A percentile compares a stretch with the other conserved stretches of the same genome.
These are phyloP conservation scores for Magallana gigas DNA, from an alignment of 1,140 invertebrate species.

Conservation along the genomic window DNA sequence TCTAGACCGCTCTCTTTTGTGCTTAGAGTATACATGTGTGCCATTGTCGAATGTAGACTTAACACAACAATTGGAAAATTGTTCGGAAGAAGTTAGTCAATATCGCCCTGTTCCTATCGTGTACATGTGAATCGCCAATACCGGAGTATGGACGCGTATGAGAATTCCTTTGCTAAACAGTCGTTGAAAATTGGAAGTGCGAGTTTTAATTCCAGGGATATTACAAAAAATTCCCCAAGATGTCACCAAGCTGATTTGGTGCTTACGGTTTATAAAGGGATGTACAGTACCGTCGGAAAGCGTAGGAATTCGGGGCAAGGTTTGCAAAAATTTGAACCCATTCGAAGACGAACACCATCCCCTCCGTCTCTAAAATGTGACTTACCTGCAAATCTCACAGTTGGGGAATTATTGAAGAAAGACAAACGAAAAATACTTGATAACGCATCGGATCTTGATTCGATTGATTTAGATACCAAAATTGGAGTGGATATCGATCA, in stretches of 20 bases:
- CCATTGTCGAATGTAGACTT: neutral
- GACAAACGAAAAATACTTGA: neutral
- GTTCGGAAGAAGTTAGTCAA: neutral
- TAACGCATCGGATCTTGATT: neutral
- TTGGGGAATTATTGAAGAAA: conserved; percentile 1
- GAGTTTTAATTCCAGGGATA: neutral
- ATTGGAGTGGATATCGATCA: neutral
- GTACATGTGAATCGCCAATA: neutral
- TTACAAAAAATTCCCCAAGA: neutral
- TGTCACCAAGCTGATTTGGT: neutral
- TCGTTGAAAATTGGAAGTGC: neutral
- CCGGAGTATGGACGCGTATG: neutral
- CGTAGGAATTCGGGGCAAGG: neutral
- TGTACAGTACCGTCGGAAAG: neutral
- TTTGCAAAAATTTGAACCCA: neutral
- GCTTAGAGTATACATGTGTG: neutral
- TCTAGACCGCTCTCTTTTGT: neutral
- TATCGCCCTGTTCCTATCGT: neutral
- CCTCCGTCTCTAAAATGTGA: neutral
- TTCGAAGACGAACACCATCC: neutral
- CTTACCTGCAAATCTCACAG: neutral
- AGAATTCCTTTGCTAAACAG: conserved; percentile 2
- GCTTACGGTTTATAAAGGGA: neutral
- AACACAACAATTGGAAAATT: neutral
- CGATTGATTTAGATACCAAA: neutral